Percentiles rank a stretch among this genome's conserved stretches.
These are phyloP conservation scores for Syndactyla subalaris DNA, from an alignment of 2,797 vertebrate genomes.

Conservation along the genomic window DNA sequence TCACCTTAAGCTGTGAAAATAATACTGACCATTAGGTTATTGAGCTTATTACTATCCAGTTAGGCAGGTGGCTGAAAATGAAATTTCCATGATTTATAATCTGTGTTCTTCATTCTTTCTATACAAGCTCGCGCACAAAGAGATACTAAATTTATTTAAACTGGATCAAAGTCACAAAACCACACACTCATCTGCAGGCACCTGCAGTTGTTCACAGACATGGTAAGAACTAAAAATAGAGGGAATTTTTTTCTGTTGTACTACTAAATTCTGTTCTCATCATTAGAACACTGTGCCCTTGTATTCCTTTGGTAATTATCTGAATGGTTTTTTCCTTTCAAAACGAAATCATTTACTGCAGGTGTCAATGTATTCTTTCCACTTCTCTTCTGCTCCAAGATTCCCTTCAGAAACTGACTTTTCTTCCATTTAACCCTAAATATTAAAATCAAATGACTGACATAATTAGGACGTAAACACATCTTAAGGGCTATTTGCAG, in stretches of 20 bases:
- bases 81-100: not conserved
- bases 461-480: not conserved
- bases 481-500: not conserved
- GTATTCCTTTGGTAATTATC: not conserved
- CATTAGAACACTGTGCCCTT: not conserved
- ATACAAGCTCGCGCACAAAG: not conserved
- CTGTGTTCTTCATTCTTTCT: not conserved
- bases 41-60: not conserved
- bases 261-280: not conserved
- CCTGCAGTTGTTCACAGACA: slow-evolving; percentile 24
- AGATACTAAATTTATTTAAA: not conserved
- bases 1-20: slow-evolving; percentile 91
- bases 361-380: not conserved
- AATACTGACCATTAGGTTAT: slow-evolving; percentile 63
- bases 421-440: not conserved
- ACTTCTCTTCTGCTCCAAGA: not conserved
- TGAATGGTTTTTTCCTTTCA: not conserved
- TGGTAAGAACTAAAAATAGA: slow-evolving; percentile 23
- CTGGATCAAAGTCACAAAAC: slow-evolving; percentile 3
- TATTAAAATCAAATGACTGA: slow-evolving; percentile 2
- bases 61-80: slow-evolving; percentile 28
- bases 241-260: not conserved
- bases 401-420: not conserved
- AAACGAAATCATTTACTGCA: not conserved
- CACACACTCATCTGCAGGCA: not conserved